These are phyloP conservation scores for Heliconius aoede DNA, from an alignment of 2,888 invertebrate species.

Conservation along the genomic window DNA sequence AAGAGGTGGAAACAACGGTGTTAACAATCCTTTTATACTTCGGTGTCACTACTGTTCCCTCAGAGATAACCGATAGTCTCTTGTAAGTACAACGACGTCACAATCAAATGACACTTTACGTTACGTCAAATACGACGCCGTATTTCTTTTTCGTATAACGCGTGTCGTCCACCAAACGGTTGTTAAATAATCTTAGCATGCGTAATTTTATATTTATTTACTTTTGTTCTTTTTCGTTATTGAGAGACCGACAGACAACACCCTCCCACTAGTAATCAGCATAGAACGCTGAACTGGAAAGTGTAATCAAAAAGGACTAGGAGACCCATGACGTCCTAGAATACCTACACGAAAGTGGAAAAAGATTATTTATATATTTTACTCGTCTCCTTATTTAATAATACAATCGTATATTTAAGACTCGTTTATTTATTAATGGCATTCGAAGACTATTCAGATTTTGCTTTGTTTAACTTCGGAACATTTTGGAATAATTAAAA, in stretches of 20 bases:
- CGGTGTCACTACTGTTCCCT: no score
- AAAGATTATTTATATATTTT: not conserved
- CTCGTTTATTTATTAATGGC: not conserved
- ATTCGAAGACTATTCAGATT: not conserved
- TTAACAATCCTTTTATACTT: no score
- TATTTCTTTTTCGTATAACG: conserved; percentile 2
- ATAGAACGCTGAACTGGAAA: no score
- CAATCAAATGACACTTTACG: conserved; percentile 8
- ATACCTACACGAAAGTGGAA: no score
- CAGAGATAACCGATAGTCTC: no score
- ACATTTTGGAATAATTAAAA: no score
- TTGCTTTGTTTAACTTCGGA: no score
- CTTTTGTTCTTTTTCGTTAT: not conserved
- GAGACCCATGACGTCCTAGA: no score
- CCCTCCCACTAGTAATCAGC: no score
- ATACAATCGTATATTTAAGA: not conserved
- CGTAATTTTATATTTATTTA: not conserved
- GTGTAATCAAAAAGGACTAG: no score
- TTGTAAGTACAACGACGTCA: conserved; percentile 20
- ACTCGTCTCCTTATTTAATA: no score
- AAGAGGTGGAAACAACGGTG: no score
- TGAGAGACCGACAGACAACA: not conserved
- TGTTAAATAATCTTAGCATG: not conserved
- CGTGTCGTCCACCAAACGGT: not conserved
- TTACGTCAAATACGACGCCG: conserved; percentile 13